Conservation (phyloP, 2,888 invertebrate genomes). For the Acronicta leporina region DNA sequence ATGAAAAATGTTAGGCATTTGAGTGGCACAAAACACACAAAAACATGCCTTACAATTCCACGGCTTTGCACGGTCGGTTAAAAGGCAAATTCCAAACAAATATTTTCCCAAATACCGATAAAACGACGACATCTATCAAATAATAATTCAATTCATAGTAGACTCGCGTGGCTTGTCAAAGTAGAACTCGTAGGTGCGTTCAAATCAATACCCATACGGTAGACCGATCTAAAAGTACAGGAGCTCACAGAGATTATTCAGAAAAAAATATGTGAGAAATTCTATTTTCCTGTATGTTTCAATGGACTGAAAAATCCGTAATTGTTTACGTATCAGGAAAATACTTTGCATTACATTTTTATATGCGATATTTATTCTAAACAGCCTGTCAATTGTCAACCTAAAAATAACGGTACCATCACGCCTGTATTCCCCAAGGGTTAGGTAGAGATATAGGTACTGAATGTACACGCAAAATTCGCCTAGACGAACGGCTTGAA, state of each 20-base stretch:
- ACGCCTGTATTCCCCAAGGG: too few species aligned
- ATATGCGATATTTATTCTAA: too few species aligned
- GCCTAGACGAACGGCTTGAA: too few species aligned
- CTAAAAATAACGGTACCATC: too few species aligned
- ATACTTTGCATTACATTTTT: conserved; percentile 37
- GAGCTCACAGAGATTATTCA: conserved; percentile 27
- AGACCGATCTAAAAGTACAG: conserved; percentile 31
- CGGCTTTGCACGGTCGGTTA: too few species aligned
- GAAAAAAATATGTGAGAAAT: conserved; percentile 35
- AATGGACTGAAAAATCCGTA: conserved; percentile 37
- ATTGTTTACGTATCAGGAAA: conserved; percentile 43
- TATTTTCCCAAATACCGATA: background rate
- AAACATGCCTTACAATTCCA: too few species aligned
- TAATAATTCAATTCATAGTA: conserved; percentile 24
- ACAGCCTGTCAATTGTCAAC: too few species aligned
- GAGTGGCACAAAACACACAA: too few species aligned
- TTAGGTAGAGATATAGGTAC: too few species aligned
- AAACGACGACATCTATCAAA: conserved; percentile 30
- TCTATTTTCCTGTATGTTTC: conserved; percentile 14
- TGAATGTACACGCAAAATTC: too few species aligned
- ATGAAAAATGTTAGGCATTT: too few species aligned
- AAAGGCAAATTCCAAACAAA: background rate
- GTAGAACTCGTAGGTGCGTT: conserved; percentile 38
- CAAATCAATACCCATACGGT: conserved; percentile 42
- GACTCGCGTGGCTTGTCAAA: conserved; percentile 37